These are phyloP conservation scores for Alligator sinensis DNA, from an alignment of 2,113 vertebrate genomes.

Conservation along the genomic window DNA sequence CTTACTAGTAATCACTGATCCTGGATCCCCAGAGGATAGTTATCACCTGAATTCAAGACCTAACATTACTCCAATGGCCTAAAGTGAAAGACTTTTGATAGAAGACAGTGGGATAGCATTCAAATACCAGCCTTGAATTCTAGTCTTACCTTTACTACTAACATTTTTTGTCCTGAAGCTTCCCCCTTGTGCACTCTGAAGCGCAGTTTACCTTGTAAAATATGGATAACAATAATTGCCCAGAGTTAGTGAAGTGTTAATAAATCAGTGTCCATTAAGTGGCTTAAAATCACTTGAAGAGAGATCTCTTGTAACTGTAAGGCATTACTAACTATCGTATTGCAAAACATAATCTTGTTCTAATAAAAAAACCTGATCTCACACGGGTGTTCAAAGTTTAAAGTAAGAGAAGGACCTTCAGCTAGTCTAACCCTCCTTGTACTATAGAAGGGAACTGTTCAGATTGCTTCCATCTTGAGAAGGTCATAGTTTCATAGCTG, in stretches of 20 bases:
- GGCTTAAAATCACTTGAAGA: not conserved
- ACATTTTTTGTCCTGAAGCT: not conserved
- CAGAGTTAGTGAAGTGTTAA: not conserved
- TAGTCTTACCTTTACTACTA: not conserved
- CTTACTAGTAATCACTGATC: not conserved
- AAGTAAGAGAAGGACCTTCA: not conserved
- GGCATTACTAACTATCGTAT: not conserved
- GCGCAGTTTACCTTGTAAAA: not conserved
- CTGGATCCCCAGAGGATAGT: constrained; percentile 26
- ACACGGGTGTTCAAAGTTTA: not conserved
- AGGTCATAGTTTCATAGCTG: no score
- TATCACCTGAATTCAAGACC: not conserved
- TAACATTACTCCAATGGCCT: not conserved
- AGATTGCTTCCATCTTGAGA: no score
- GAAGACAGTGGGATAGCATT: not conserved
- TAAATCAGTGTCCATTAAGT: not conserved
- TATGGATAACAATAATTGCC: not conserved
- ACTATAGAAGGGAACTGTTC: no score
- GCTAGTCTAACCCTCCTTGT: not conserved
- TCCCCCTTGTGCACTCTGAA: not conserved
- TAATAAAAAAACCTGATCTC: not conserved
- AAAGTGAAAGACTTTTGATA: not conserved
- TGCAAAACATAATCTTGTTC: not conserved
- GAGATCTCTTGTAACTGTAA: not conserved
- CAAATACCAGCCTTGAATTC: not conserved